Evolutionary conservation across 2,113 vertebrate species (phyloP).

Genomic region (Petrocephalus zakoni): DNA sequence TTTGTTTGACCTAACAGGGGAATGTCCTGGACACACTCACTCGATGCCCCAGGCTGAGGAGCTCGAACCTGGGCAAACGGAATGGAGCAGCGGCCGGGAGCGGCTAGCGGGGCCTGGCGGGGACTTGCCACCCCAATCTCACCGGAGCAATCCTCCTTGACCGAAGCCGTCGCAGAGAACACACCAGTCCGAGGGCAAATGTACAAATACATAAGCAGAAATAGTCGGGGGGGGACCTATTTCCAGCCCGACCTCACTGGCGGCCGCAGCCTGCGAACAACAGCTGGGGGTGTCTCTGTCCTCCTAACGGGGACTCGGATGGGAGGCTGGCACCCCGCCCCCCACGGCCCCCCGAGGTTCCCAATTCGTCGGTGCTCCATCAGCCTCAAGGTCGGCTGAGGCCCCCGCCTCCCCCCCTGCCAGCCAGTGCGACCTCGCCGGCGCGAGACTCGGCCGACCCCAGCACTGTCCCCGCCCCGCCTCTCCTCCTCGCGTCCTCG

Average conservation of each 20-base stretch:
- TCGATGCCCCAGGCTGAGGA: background rate
- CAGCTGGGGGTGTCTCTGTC: constrained; percentile 7
- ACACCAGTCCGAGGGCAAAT: constrained; percentile 44
- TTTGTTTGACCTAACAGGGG: constrained; percentile 39
- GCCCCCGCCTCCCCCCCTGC: background rate
- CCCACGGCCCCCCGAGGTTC: constrained; percentile 46
- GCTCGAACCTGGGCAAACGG: background rate
- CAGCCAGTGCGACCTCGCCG: constrained; percentile 4
- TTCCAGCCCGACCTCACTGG: constrained; percentile 59
- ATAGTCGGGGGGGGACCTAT: constrained; percentile 42
- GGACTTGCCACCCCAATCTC: background rate
- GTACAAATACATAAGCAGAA: constrained; percentile 39
- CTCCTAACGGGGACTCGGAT: constrained; percentile 44
- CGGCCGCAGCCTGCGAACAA: constrained; percentile 43
- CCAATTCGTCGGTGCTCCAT: constrained; percentile 43
- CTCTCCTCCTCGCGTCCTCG: constrained; percentile 60
- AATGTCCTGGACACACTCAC: constrained; percentile 28
- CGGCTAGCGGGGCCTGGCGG: background rate
- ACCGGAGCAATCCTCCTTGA: background rate
- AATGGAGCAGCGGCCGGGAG: background rate
- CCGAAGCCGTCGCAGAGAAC: background rate
- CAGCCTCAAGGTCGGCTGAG: constrained; percentile 47
- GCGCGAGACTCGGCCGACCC: background rate
- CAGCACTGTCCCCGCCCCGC: background rate
- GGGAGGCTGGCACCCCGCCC: constrained; percentile 32